phyloP scores from a whole-genome alignment of 2,113 vertebrate species.

The Muscicapa adusta region DNA sequence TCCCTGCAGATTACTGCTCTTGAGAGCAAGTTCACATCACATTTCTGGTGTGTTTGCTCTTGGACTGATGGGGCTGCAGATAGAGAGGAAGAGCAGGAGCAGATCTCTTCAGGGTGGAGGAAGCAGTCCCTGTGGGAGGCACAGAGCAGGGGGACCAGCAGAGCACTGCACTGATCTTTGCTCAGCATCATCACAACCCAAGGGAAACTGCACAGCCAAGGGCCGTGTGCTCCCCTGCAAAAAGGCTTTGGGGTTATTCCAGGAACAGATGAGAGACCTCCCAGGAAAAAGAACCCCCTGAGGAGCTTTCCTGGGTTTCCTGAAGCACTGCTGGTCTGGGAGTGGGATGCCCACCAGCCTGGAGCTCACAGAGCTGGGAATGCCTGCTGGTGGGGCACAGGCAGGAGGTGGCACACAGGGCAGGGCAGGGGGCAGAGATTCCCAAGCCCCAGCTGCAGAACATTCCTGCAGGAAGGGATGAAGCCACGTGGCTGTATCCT shows the following conservation, averaged over 20 bases:
- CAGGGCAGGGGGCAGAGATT: background rate
- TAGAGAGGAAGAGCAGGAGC: background rate
- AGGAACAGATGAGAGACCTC: background rate
- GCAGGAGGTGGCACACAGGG: accelerated
- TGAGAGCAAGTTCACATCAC: background rate
- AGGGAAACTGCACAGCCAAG: background rate
- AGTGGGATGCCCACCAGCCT: background rate
- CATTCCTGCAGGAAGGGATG: background rate
- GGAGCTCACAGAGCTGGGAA: background rate
- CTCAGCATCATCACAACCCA: background rate
- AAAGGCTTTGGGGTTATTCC: background rate
- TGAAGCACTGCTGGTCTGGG: background rate
- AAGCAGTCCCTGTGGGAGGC: background rate
- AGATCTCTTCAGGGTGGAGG: background rate
- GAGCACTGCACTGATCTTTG: background rate
- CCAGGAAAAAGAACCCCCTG: background rate
- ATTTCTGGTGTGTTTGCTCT: background rate
- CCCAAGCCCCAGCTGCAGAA: background rate
- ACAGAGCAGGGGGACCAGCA: background rate
- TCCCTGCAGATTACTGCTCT: background rate
- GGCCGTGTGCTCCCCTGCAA: background rate
- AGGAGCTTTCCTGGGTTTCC: background rate
- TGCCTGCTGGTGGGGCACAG: background rate
- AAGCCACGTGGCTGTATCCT: background rate
- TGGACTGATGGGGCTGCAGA: background rate